Percentiles rank a stretch among this genome's conserved stretches.
These are phyloP conservation scores for Cyprinella venusta DNA, from an alignment of 2,797 vertebrate genomes.

Conservation along the genomic window DNA sequence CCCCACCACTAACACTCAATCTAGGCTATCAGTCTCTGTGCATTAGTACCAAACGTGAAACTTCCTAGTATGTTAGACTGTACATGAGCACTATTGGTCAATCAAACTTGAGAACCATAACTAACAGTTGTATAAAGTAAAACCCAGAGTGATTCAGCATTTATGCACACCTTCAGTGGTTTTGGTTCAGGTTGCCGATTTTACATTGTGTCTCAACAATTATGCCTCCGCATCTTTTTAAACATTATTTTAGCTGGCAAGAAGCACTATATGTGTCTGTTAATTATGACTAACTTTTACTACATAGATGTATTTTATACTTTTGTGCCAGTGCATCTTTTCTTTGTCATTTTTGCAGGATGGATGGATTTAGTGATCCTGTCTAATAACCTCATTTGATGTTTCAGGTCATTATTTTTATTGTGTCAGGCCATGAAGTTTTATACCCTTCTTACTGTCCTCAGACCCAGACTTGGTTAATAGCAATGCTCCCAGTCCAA, in stretches of 20 bases:
- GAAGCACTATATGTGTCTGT: neutral
- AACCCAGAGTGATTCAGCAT: neutral
- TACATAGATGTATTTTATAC: neutral
- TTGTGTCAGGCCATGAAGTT: neutral
- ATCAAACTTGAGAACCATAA: neutral
- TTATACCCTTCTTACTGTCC: constrained; percentile 66
- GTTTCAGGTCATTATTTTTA: neutral
- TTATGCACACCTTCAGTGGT: neutral
- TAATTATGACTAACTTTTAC: neutral
- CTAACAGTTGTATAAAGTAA: neutral
- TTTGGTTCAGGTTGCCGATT: neutral
- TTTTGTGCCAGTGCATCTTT: neutral
- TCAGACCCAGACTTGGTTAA: constrained; percentile 65
- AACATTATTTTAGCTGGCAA: neutral
- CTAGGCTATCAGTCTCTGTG: neutral
- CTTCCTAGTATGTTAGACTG: neutral
- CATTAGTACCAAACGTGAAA: neutral
- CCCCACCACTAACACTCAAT: neutral
- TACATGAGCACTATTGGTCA: neutral
- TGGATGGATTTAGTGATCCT: neutral
- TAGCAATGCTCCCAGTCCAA: constrained; percentile 68
- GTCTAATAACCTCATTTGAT: neutral
- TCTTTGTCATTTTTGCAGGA: too few relatives aligned
- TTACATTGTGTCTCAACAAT: too few relatives aligned
- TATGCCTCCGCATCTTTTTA: too few relatives aligned